A percentile compares a stretch with the other conserved stretches of the same genome.
Conservation (phyloP, 2,888 invertebrate species). For the Trachelus troglodyta region DNA sequence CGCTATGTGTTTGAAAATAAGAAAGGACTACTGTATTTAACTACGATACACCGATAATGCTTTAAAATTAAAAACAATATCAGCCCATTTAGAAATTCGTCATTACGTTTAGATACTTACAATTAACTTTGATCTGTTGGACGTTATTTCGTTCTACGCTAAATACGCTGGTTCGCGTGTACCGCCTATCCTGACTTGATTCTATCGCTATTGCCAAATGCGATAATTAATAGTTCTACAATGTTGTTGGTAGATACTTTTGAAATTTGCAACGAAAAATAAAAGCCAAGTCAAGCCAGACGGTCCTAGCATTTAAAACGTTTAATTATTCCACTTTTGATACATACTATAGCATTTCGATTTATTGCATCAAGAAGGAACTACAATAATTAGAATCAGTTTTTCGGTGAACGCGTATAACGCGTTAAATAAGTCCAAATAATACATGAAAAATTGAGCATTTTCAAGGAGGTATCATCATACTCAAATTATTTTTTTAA, state of each 20-base stretch:
- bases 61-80: neutral
- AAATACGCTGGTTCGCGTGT: neutral
- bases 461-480: too few relatives aligned
- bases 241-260: neutral
- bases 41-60: neutral
- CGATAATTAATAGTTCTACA: neutral
- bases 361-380: neutral
- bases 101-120: neutral
- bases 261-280: neutral
- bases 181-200: neutral
- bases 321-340: neutral
- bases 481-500: too few relatives aligned
- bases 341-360: neutral
- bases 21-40: neutral
- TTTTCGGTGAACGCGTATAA: neutral
- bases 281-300: neutral
- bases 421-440: neutral
- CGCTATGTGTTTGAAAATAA: neutral
- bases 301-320: neutral
- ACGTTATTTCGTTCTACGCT: conserved; percentile 1
- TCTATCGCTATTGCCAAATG: neutral
- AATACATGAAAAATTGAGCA: neutral
- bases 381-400: neutral
- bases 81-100: neutral
- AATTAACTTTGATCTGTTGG: conserved; percentile 6